Evolutionary conservation across 2,888 invertebrate species (phyloP).

Genomic region (Thymelicus lineola): DNA sequence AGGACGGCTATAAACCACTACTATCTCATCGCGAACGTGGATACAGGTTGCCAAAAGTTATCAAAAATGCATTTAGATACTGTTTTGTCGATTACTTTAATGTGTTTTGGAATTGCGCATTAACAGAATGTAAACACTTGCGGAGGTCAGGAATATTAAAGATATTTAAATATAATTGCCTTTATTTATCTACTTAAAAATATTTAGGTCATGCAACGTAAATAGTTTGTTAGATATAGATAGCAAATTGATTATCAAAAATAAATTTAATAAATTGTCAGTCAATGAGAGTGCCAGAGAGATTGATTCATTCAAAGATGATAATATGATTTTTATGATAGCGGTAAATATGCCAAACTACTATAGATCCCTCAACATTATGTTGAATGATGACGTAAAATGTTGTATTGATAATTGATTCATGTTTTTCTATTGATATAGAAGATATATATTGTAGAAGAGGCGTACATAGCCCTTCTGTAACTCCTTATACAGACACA

Average conservation of each 20-base stretch:
- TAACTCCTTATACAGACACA: too few relatives aligned
- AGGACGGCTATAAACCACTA: slow-evolving; percentile 51
- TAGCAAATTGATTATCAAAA: too few relatives aligned
- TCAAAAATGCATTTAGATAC: slow-evolving; percentile 61
- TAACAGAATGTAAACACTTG: slow-evolving; percentile 37
- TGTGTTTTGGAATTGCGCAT: slow-evolving; percentile 22
- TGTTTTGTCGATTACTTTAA: slow-evolving; percentile 7
- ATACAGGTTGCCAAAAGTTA: slow-evolving; percentile 68
- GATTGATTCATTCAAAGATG: neutral
- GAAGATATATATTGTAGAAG: too few relatives aligned
- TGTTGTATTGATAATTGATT: too few relatives aligned
- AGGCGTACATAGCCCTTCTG: too few relatives aligned
- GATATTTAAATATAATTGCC: neutral
- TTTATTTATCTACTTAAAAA: too few relatives aligned
- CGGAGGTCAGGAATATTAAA: slow-evolving; percentile 42
- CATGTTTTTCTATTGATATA: too few relatives aligned
- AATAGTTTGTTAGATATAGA: too few relatives aligned
- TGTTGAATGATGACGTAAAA: too few relatives aligned
- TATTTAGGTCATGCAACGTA: too few relatives aligned
- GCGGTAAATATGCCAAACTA: neutral
- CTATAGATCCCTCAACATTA: neutral
- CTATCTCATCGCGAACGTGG: slow-evolving; percentile 31
- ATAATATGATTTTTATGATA: slow-evolving; percentile 1
- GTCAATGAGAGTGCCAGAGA: too few relatives aligned
- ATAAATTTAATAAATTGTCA: too few relatives aligned